Conservation (phyloP, 2,888 invertebrate genomes). For the Metopia argyrocephala region DNA sequence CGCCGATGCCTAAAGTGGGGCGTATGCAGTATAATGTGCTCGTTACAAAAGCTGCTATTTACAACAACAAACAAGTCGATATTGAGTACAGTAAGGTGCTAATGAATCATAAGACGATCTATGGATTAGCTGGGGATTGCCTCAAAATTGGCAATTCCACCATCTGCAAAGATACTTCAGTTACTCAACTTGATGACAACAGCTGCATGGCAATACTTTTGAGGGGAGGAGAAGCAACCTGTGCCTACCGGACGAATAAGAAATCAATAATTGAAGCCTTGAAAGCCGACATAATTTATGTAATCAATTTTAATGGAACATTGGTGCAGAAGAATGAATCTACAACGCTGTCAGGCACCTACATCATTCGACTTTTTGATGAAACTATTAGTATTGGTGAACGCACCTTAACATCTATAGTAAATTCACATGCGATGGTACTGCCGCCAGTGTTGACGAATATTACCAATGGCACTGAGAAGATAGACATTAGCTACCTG, state of each 20-base stretch:
- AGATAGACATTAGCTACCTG: neutral
- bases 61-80: neutral
- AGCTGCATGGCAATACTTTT: neutral
- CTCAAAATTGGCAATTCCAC: too few relatives aligned
- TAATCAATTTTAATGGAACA: neutral
- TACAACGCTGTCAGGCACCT: neutral
- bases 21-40: neutral
- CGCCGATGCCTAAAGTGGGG: neutral
- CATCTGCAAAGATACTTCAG: too few relatives aligned
- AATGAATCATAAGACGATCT: neutral
- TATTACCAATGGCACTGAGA: neutral
- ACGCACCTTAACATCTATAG: neutral
- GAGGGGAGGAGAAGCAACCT: neutral
- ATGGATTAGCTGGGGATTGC: neutral
- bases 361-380: neutral
- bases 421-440: neutral
- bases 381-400: neutral
- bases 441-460: neutral
- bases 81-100: neutral
- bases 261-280: too few relatives aligned
- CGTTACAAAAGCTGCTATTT: neutral
- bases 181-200: too few relatives aligned
- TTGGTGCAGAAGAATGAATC: neutral
- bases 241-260: too few relatives aligned
- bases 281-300: too few relatives aligned